phyloP scores from a whole-genome alignment of 2,797 vertebrate species.

The Eulemur albifrons region DNA sequence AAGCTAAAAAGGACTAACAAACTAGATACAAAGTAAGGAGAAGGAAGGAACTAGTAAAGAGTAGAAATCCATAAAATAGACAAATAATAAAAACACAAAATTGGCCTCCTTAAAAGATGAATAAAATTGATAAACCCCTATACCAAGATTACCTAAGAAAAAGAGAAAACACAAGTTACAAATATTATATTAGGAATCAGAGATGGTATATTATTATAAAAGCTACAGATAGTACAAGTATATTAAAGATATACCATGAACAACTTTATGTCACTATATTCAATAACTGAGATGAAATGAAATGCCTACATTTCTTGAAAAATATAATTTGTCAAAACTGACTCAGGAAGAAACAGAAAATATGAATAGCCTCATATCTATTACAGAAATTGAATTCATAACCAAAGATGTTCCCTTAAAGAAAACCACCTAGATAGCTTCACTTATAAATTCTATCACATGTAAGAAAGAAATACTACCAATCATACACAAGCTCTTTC shows the following conservation, averaged over 20 bases:
- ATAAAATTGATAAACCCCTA: background rate
- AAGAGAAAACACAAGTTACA: background rate
- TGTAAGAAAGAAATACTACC: slow-evolving; percentile 13
- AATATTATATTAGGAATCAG: background rate
- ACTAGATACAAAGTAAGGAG: background rate
- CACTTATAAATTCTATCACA: background rate
- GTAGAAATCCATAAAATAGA: background rate
- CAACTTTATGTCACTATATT: slow-evolving; percentile 1
- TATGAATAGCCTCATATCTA: background rate
- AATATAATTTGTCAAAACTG: background rate
- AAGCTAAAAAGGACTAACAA: background rate
- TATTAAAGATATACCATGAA: background rate
- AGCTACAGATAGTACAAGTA: background rate
- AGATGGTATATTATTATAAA: background rate
- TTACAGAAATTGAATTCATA: slow-evolving; percentile 18
- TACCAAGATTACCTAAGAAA: background rate
- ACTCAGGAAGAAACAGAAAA: slow-evolving; percentile 46
- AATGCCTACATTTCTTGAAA: slow-evolving; percentile 7
- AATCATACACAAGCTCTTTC: background rate
- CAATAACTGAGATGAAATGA: background rate
- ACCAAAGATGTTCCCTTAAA: slow-evolving; percentile 6
- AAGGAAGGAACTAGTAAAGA: background rate
- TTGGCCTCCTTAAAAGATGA: background rate
- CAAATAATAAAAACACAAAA: background rate
- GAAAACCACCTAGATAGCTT: background rate